A percentile compares a stretch with the other conserved stretches of the same genome.
phyloP scores from a whole-genome alignment of 2,113 vertebrate species.

The Anolis sagrei region DNA sequence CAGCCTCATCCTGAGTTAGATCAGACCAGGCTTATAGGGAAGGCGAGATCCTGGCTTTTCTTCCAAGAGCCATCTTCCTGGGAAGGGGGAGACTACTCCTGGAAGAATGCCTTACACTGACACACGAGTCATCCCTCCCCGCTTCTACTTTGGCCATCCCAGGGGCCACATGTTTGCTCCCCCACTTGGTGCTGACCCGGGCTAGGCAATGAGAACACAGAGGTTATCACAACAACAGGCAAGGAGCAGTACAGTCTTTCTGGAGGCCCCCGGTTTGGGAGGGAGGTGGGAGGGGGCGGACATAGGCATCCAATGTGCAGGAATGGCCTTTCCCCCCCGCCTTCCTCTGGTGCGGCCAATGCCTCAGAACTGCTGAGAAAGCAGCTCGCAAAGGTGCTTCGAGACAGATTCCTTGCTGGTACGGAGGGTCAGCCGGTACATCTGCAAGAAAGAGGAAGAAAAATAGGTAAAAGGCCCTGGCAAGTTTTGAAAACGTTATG shows the following conservation, averaged over 20 bases:
- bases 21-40: not conserved
- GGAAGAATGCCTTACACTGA: not conserved
- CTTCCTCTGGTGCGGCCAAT: constrained; percentile 30
- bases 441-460: constrained; percentile 69
- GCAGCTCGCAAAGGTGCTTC: constrained; percentile 87
- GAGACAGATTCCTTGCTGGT: constrained; percentile 92
- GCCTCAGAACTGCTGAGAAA: constrained; percentile 85
- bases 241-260: constrained; percentile 33
- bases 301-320: constrained; percentile 61
- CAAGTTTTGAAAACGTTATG: not conserved
- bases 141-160: constrained; percentile 12
- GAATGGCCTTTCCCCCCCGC: constrained; percentile 64
- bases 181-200: constrained; percentile 32
- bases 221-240: constrained; percentile 45
- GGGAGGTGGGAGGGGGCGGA: constrained; percentile 46
- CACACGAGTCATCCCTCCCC: not conserved
- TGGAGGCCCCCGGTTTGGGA: constrained; percentile 31
- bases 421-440: constrained; percentile 92
- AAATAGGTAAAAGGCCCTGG: not conserved
- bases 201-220: constrained; percentile 46
- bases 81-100: constrained; percentile 4
- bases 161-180: constrained; percentile 3
- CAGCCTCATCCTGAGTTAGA: constrained; percentile 12
- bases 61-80: constrained; percentile 2
- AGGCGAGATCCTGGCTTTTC: not conserved